Evolutionary conservation across 2,888 invertebrate species (phyloP).

Genomic region (Eupithecia inturbata): DNA sequence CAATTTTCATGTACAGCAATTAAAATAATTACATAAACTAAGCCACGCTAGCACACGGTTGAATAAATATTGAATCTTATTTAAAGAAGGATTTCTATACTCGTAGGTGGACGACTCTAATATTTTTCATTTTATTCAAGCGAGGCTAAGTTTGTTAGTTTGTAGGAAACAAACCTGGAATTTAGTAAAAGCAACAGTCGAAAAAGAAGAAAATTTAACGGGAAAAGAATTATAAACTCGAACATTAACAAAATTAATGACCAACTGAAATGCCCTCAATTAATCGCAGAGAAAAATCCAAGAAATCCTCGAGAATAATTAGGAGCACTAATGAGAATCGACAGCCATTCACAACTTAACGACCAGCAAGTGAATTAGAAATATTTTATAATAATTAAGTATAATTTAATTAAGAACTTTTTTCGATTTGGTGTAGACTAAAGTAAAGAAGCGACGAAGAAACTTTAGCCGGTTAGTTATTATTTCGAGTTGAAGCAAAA

Average conservation of each 20-base stretch:
- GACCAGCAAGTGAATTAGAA: conserved; percentile 3
- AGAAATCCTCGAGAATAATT: conserved; percentile 20
- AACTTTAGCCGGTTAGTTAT: no score
- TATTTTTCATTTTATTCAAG: neutral
- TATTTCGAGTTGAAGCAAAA: no score
- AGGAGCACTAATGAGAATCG: conserved; percentile 21
- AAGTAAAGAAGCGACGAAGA: no score
- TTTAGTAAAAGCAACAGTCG: neutral
- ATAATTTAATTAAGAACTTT: no score
- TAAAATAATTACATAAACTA: neutral
- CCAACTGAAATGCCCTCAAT: conserved; percentile 9
- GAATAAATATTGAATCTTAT: neutral
- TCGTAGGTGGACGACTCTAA: neutral
- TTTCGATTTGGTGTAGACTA: no score
- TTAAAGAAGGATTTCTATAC: neutral
- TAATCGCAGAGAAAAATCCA: conserved; percentile 16
- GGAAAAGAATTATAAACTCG: conserved; percentile 10
- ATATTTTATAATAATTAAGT: neutral
- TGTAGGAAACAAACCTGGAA: neutral
- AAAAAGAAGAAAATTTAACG: conserved; percentile 1
- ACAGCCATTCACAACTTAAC: conserved; percentile 18
- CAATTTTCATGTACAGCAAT: neutral
- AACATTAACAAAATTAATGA: conserved; percentile 24
- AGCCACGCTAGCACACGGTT: neutral
- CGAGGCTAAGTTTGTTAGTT: neutral